Conservation (phyloP, 2,888 invertebrate genomes). For the Apeira syringaria region DNA sequence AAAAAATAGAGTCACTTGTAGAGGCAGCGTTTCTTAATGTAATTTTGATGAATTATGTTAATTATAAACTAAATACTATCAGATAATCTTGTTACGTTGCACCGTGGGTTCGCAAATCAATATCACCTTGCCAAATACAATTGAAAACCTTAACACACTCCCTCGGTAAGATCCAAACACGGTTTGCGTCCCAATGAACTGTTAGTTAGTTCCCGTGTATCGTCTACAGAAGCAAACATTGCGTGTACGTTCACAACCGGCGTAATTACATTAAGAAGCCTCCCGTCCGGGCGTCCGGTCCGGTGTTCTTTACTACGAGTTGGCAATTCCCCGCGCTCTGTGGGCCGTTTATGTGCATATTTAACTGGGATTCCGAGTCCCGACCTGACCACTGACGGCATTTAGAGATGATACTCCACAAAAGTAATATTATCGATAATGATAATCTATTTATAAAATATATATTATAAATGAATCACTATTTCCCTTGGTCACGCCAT, state of each 20-base stretch:
- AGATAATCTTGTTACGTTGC: background rate
- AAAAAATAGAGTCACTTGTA: too few species aligned
- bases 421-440: too few species aligned
- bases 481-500: too few species aligned
- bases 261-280: constrained; percentile 62
- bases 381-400: constrained; percentile 11
- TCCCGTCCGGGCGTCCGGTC: constrained; percentile 35
- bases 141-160: constrained; percentile 9
- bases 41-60: too few species aligned
- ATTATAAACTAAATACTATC: background rate
- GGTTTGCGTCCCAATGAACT: constrained; percentile 31
- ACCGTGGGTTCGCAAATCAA: constrained; percentile 9
- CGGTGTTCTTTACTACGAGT: constrained; percentile 50
- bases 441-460: too few species aligned
- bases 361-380: constrained; percentile 50
- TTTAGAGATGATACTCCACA: constrained; percentile 8
- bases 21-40: too few species aligned
- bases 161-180: constrained; percentile 9
- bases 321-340: constrained; percentile 50
- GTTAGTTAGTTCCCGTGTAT: constrained; percentile 29
- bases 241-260: constrained; percentile 38
- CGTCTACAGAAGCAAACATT: constrained; percentile 30
- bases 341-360: constrained; percentile 61
- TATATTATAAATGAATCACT: too few species aligned
- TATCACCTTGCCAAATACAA: constrained; percentile 9